These are phyloP conservation scores for human DNA, from an alignment of 2,113 vertebrate species.

Conservation along the genomic window GRCh38 chr4:30162001-30162500, in stretches of 20 bases:
- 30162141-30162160: neutral
- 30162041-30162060: neutral
- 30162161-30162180: neutral
- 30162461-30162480: neutral
- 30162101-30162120: neutral
- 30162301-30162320: neutral
- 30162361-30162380: neutral
- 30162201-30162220: neutral
- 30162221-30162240: neutral
- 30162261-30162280: neutral
- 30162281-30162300: neutral
- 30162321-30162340: neutral
- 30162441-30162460: neutral
- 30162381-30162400: neutral
- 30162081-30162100: neutral
- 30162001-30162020: neutral
- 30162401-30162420: neutral
- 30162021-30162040: neutral
- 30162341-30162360: rapidly evolving
- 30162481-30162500: neutral
- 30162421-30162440: neutral
- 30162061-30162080: neutral
- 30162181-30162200: neutral
- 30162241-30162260: neutral
- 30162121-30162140: neutral